Conservation (phyloP, 1,140 invertebrate genomes). For the Hetaerina americana region DNA sequence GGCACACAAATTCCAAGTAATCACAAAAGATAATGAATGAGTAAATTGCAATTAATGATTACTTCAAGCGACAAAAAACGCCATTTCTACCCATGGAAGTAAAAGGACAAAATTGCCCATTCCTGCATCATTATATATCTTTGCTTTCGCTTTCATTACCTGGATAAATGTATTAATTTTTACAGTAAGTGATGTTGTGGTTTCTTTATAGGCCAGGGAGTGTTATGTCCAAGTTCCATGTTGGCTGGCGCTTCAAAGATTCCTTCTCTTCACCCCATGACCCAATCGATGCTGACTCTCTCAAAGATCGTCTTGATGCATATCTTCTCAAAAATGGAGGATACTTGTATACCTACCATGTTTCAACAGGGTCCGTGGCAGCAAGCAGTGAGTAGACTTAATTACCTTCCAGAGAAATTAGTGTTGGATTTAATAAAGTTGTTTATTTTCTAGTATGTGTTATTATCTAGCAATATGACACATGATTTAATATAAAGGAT, state of each 20-base stretch:
- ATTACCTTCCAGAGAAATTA: background rate
- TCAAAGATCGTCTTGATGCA: slow-evolving; percentile 33
- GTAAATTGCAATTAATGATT: too few relatives aligned
- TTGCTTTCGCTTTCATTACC: too few relatives aligned
- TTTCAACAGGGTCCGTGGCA: slow-evolving; percentile 32
- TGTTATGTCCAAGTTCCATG: slow-evolving; percentile 44
- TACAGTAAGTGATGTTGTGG: background rate
- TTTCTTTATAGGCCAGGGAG: slow-evolving; percentile 37
- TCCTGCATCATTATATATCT: too few relatives aligned
- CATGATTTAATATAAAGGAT: too few relatives aligned
- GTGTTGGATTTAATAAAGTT: too few relatives aligned
- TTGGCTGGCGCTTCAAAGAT: slow-evolving; percentile 43
- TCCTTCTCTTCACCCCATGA: slow-evolving; percentile 33
- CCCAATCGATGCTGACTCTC: slow-evolving; percentile 31
- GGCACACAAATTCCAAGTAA: too few relatives aligned
- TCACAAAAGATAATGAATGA: too few relatives aligned
- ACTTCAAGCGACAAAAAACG: too few relatives aligned
- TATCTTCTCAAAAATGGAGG: slow-evolving; percentile 34
- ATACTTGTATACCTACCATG: slow-evolving; percentile 38
- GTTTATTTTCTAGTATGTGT: too few relatives aligned
- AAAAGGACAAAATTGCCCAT: too few relatives aligned
- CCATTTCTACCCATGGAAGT: too few relatives aligned
- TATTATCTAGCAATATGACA: too few relatives aligned
- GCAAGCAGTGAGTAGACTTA: slow-evolving; percentile 23
- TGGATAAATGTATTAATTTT: background rate